A percentile compares a stretch with the other conserved stretches of the same genome.
Conservation (phyloP, 2,888 invertebrate genomes). For the Mystacides longicornis region DNA sequence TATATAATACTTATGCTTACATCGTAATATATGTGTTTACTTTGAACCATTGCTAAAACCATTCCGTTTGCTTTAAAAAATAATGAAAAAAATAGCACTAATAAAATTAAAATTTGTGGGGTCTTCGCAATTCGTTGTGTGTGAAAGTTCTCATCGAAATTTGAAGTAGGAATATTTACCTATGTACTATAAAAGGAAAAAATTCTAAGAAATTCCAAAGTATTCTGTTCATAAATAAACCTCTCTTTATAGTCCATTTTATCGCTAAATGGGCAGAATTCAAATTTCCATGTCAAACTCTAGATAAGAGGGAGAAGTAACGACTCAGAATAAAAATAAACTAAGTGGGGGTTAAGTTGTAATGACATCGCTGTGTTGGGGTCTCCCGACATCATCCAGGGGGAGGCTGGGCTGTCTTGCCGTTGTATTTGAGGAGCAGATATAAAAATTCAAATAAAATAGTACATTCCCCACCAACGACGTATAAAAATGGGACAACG, state of each 20-base stretch:
- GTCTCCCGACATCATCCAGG: neutral
- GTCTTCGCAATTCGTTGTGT: too few relatives aligned
- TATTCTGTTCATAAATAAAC: neutral
- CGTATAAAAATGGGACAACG: neutral
- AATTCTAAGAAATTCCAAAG: neutral
- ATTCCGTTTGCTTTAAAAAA: too few relatives aligned
- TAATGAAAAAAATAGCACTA: too few relatives aligned
- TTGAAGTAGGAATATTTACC: too few relatives aligned
- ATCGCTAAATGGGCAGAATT: neutral
- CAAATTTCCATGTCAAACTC: neutral
- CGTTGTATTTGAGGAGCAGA: neutral
- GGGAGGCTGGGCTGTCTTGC: neutral
- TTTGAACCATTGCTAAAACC: too few relatives aligned
- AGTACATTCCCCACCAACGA: neutral
- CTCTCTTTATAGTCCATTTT: neutral
- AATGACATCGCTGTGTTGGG: neutral
- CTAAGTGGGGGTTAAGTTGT: neutral
- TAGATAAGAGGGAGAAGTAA: neutral
- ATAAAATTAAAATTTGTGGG: too few relatives aligned
- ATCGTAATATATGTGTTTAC: too few relatives aligned
- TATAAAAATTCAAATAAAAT: neutral
- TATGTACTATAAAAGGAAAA: too few relatives aligned
- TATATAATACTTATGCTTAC: too few relatives aligned
- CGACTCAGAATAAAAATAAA: neutral
- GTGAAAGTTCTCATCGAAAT: too few relatives aligned